Base-by-base conservation (phyloP, 1,140 invertebrate species). In the Drosophila ogumai region DNA sequence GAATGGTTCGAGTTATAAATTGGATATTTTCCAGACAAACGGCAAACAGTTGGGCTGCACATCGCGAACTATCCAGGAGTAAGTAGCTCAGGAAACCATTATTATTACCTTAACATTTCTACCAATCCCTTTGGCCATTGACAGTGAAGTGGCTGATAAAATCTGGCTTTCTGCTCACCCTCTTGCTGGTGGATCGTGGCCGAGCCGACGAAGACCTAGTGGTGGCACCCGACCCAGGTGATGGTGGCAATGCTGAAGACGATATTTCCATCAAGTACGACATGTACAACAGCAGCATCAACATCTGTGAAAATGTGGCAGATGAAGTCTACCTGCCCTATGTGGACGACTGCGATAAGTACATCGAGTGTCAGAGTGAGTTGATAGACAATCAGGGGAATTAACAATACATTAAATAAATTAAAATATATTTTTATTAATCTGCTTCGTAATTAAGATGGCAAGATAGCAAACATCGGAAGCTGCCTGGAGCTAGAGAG, bases 1-100 rank as follows among this genome's bases (percentile, higher is more conserved):
- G 22, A 22, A n/a, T 22, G 50, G 40, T 13, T 41, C 10, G 28
- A 71, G 46, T 67, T 87, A 86, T 87, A 86, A 86, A 87, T 55
- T 64, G 38, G 25, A 55, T 40, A 57, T 55, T 55, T 40, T 8
- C 25, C 25, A 44, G 28, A 8, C 17, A 28, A 40, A 36, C 5
- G 28, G 17, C 38, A 19, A 69, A 25, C 66, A 86, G 82, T 86
- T 76, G 58, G 28, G 17, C 34, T 40, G 25, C 28, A 25, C 46
- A 75, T 38, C 40, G 44, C 41, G 8, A 43, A 32, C 63, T 41
- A 22, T 55, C 65, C 52, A 86, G 75, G 65, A 86, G 84, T 87
- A 52, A 59, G 82, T 82, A 56, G 25, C 12, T 32, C 34, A 7
- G 44, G 1, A 0, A 38, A 28, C 12, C 8, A 9, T 4, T 9